Evolutionary conservation across 2,797 vertebrate genomes (phyloP), one percentile per base, ranked within the genome.

Genomic region (Brachymystax lenok): DNA sequence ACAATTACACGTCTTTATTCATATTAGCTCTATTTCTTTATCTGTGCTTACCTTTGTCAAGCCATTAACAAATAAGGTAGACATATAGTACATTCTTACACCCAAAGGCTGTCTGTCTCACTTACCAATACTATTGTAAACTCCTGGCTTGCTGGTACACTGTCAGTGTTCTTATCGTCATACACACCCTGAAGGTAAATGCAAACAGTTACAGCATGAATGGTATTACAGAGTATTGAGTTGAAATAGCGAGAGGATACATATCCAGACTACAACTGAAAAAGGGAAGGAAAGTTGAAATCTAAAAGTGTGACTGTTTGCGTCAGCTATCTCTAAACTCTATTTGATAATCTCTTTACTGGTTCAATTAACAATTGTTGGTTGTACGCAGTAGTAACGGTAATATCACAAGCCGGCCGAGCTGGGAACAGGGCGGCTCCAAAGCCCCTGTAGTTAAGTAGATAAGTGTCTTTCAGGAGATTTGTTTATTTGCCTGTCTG

Each of bases 401-500:
- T 12, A 14, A 4, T 13, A 13, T 14, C 8, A 66, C 21, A 8
- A 66, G 63, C 21, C 12, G 63, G 16, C 21, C 63, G 21, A 21
- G 24, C 63, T 66, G 63, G 27, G 28, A 28, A 66, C 21, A 28
- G 63, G 24, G 27, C 12, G 7, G 56, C 56, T 61, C 56, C 56
- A 5, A n/a, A 19, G 56, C 19, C 72, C 63, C 24, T 84, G 70
- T 78, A 79, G 83, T 79, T 88, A 79, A 86, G 86, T 63, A 90
- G 90, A 92, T 92, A 91, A 91, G 83, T 87, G 83, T 86, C 77
- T 91, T 84, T 85, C 88, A 89, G 82, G 83, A 77, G 84, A 86
- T 87, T 74, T 74, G 81, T 91, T 91, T 89, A 89, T 91, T 92
- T 91, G 91, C 90, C 90, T 87, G 92, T 91, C 90, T 84, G 83